Conservation (phyloP, 1,140 invertebrate genomes). For the Mamestra configurata region DNA sequence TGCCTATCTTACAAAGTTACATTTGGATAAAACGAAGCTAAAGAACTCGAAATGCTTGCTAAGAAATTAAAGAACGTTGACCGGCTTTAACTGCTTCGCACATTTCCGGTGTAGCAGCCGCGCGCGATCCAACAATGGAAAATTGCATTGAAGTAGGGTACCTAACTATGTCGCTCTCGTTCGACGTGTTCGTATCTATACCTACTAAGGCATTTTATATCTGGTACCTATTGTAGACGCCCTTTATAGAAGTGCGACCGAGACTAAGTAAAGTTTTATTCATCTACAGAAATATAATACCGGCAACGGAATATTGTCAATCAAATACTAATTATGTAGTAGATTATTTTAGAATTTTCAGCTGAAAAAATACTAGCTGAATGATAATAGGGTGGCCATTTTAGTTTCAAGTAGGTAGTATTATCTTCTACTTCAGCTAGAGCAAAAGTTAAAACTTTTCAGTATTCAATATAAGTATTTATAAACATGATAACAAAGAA, state of each 20-base stretch:
- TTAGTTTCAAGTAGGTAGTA: neutral
- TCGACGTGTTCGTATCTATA: neutral
- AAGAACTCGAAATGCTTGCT: neutral
- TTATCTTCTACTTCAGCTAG: neutral
- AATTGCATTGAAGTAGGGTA: neutral
- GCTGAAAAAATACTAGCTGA: neutral
- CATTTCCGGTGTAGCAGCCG: neutral
- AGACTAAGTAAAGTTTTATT: neutral
- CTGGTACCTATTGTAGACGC: neutral
- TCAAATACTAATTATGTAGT: neutral
- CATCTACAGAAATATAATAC: neutral
- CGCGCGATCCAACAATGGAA: neutral
- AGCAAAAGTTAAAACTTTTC: neutral
- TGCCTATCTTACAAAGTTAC: neutral
- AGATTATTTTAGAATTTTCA: no score
- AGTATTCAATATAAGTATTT: neutral
- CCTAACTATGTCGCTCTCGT: neutral
- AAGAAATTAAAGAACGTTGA: neutral
- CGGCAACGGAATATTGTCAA: neutral
- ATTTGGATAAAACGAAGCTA: neutral
- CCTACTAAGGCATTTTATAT: neutral
- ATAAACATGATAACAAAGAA: conserved; percentile 22
- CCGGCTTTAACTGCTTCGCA: neutral
- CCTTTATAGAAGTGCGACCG: neutral
- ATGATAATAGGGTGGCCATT: neutral